These are phyloP conservation scores for Hydrocynus forskahlii DNA, from an alignment of 2,797 vertebrate genomes.

Conservation along the genomic window DNA sequence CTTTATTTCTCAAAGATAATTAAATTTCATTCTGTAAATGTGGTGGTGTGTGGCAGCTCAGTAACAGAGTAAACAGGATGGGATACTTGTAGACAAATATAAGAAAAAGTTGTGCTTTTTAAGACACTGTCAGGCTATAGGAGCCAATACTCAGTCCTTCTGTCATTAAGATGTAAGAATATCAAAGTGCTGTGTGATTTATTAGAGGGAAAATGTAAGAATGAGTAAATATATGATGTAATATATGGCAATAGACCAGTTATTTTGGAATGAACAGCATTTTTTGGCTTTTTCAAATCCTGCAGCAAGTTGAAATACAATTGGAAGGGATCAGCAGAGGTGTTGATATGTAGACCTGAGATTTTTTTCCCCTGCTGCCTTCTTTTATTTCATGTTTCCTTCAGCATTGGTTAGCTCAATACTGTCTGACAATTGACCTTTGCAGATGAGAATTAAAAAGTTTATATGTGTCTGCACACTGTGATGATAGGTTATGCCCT, in stretches of 20 bases:
- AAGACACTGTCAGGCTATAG: background rate
- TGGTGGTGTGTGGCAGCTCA: background rate
- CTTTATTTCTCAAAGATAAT: background rate
- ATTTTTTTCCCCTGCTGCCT: background rate
- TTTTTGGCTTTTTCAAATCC: background rate
- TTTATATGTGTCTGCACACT: constrained; percentile 68
- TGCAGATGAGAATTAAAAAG: constrained; percentile 71
- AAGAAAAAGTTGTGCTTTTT: background rate
- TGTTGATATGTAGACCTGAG: constrained; percentile 5
- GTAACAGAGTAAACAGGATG: background rate
- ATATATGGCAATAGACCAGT: too few relatives aligned
- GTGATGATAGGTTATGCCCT: constrained; percentile 53
- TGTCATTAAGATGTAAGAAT: background rate
- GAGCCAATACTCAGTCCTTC: too few relatives aligned
- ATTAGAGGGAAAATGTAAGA: background rate
- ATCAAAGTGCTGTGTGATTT: background rate
- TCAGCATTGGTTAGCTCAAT: constrained; percentile 78
- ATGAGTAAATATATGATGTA: background rate
- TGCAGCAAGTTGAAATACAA: constrained; percentile 1
- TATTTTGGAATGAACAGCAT: too few relatives aligned
- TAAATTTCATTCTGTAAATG: background rate
- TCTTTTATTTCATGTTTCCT: constrained; percentile 69
- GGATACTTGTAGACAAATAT: background rate
- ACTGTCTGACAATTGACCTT: constrained; percentile 80
- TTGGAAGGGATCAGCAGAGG: background rate